Evolutionary conservation across 2,888 invertebrate species (phyloP), one percentile per base, ranked within the genome.

Genomic region (Sthenelais limicola): DNA sequence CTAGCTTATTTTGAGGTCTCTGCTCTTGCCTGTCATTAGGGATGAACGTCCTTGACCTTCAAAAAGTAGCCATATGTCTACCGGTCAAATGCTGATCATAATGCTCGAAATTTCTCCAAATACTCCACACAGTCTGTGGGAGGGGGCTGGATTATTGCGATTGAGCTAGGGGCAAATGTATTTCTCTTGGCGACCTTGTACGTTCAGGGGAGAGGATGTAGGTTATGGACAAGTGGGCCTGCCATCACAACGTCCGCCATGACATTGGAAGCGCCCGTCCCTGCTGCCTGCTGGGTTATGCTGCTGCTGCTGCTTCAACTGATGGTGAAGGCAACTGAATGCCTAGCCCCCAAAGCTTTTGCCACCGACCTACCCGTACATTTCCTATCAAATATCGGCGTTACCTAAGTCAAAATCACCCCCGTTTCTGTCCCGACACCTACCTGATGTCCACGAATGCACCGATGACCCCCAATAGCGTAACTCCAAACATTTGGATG

Each of bases 31-130:
- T n/a, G n/a, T n/a, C n/a, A n/a, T n/a, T n/a, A n/a, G n/a, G n/a
- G n/a, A n/a, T n/a, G n/a, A n/a, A n/a, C 62, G 62, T 62, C 62
- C 62, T 62, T 62, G 62, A 62, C 62, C 62, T 62, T 62, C 62
- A 62, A 62, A 62, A n/a, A 21, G 38, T 62, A 62, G 38, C 62
- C 62, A 62, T 38, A 62, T 62, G 28, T 38, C 62, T n/a, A 62
- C 38, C 62, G 38, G 62, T 43, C 62, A 15, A 38, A 56, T 56
- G 30, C 56, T 18, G 30, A n/a, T n/a, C n/a, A n/a, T n/a, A n/a
- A n/a, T n/a, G n/a, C n/a, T n/a, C n/a, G n/a, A n/a, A n/a, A n/a
- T n/a, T n/a, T n/a, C n/a, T n/a, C n/a, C n/a, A n/a, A n/a, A n/a
- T n/a, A n/a, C n/a, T n/a, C n/a, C n/a, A n/a, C n/a, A n/a, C n/a